Percentiles rank a stretch among this genome's conserved stretches.
Evolutionary conservation across 2,113 vertebrate species (phyloP).

Genomic region (Cebus imitator): DNA sequence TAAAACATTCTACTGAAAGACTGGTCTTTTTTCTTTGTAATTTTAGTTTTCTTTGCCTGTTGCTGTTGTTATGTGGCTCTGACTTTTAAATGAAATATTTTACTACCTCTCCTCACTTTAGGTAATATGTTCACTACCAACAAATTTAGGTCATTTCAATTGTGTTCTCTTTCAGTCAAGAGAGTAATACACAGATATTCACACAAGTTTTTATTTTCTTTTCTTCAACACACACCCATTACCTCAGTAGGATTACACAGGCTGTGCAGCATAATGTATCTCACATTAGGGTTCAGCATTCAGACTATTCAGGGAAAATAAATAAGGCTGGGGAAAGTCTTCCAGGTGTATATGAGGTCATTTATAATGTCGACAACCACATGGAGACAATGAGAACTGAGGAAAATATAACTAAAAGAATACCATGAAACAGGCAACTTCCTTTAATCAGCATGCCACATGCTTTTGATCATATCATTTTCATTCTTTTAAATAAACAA

Average conservation of each 20-base stretch:
- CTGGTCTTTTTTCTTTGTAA: not conserved
- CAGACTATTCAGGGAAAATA: not conserved
- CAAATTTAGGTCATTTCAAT: slow-evolving; percentile 41
- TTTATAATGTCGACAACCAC: not conserved
- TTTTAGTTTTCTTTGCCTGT: not conserved
- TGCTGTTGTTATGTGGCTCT: not conserved
- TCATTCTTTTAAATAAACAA: not conserved
- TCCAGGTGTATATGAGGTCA: not conserved
- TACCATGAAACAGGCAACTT: not conserved
- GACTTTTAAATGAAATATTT: slow-evolving; percentile 17
- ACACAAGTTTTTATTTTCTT: not conserved
- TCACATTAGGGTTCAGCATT: not conserved
- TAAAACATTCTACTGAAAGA: slow-evolving; percentile 14
- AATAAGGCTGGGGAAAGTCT: not conserved
- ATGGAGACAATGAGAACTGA: not conserved
- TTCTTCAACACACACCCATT: not conserved
- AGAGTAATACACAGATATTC: not conserved
- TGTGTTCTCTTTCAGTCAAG: slow-evolving; percentile 31
- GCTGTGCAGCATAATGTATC: not conserved
- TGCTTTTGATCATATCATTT: not conserved
- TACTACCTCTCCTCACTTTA: not conserved
- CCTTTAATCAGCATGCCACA: not conserved
- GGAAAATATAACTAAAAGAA: not conserved
- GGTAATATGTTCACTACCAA: slow-evolving; percentile 44
- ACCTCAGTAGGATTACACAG: not conserved